These are phyloP conservation scores for Arrhopalites spinosus DNA, from an alignment of 2,888 invertebrate genomes.

Conservation along the genomic window DNA sequence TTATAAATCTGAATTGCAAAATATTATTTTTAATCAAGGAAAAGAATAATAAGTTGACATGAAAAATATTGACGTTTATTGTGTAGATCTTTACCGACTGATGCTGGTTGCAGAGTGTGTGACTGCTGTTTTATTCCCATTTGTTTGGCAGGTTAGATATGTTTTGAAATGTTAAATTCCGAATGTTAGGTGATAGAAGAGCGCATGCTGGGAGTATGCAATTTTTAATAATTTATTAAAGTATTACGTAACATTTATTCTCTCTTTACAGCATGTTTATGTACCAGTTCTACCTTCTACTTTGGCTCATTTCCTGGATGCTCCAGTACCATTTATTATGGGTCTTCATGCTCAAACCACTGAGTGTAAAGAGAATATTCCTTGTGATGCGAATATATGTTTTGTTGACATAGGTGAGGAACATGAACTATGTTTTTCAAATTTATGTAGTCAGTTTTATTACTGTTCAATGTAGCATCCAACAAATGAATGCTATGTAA, in stretches of 20 bases:
- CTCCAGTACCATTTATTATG: constrained; percentile 99
- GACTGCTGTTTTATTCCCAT: constrained; percentile 87
- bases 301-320: constrained; percentile 94
- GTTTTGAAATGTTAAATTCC: too few species aligned
- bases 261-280: constrained; percentile 98
- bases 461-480: too few species aligned
- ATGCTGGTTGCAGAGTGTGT: constrained; percentile 97
- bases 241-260: too few species aligned
- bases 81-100: constrained; percentile 83
- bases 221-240: too few species aligned
- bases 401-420: constrained; percentile 96
- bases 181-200: too few species aligned
- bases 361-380: constrained; percentile 51
- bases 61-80: background rate
- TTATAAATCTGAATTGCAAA: background rate
- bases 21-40: background rate
- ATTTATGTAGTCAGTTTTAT: too few species aligned
- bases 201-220: too few species aligned
- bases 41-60: constrained; percentile 7
- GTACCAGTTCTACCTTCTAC: constrained; percentile 97
- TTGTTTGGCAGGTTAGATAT: too few species aligned
- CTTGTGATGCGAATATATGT: constrained; percentile 81
- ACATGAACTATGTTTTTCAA: too few species aligned
- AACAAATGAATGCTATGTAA: too few species aligned
- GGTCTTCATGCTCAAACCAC: constrained; percentile 67